Evolutionary conservation across 2,113 vertebrate genomes (phyloP).

Genomic region (Ibidorhyncha struthersii): DNA sequence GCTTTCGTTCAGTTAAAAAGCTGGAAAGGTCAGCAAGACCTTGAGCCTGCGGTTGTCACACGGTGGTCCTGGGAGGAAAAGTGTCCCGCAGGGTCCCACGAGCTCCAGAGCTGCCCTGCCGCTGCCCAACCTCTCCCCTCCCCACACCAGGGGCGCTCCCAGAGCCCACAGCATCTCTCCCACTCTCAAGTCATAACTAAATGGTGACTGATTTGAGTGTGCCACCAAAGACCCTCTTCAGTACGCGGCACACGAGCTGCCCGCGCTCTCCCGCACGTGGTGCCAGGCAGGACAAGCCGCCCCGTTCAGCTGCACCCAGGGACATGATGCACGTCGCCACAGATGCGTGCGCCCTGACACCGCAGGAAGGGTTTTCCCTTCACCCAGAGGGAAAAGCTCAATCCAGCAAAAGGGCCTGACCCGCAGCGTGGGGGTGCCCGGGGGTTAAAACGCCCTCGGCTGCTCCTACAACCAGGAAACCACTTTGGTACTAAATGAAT

Average conservation of each 20-base stretch:
- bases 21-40: not conserved
- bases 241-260: not conserved
- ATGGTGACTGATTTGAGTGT: not conserved
- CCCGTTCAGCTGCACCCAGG: not conserved
- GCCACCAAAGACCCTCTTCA: not conserved
- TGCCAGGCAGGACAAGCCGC: not conserved
- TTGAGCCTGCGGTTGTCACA: not conserved
- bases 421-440: not conserved
- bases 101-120: not conserved
- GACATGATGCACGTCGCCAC: rapidly evolving
- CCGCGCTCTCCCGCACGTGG: rapidly evolving
- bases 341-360: not conserved
- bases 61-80: not conserved
- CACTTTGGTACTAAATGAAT: not conserved
- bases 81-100: rapidly evolving
- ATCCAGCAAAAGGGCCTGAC: not conserved
- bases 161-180: not conserved
- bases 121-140: not conserved
- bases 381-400: not conserved
- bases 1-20: not conserved
- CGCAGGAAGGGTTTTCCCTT: not conserved
- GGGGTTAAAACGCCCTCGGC: not conserved
- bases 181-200: not conserved
- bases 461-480: not conserved
- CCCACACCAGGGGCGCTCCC: not conserved